Base-by-base conservation (phyloP, 2,113 vertebrate species). In the Eclectus roratus region DNA sequence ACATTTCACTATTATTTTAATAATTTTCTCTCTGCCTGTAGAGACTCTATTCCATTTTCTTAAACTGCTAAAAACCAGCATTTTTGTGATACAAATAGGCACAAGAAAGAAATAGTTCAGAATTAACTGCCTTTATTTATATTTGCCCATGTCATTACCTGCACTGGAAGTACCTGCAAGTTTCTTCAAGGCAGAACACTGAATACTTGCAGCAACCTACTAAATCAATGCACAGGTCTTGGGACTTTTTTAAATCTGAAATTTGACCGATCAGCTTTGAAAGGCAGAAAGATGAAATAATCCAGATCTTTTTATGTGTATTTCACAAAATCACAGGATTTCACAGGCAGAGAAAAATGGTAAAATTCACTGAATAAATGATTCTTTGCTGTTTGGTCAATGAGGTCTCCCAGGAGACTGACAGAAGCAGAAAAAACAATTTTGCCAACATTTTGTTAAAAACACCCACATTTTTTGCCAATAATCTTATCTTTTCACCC, bases 391-490 rank as follows among this genome's bases (percentile, higher is more conserved):
- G 9, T 82, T 66, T 52, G 55, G 66, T 73, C 27, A 19, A 13
- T 60, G 66, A 89, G 43, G 33, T 44, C 44, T 89, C 52, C 23
- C 16, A 76, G 16, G 17, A 89, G 47, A 53, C 44, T 71, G 29
- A 68, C 14, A 50, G 46, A 84, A 50, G 12, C 20, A 68, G 43
- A 91, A 65, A 76, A 89, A 92, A 65, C 8, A 43, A 37, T 11
- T 83, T 39, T 72, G 11, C 20, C 58, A 76, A 55, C 5, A 20
- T 49, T 73, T 66, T 88, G 13, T 63, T 16, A 1, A 61, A 88
- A 58, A 47, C 24, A 0, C 0, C 0, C 23, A 6, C 1, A 7
- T 28, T 79, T 69, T 89, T 86, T 71, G 13, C 18, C 37, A 77
- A 24, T 73, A 66, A 65, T 44, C 11, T n/a, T 27, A 27, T 41